Percentiles rank a stretch among this genome's conserved stretches.
These are phyloP conservation scores for Lapara coniferarum DNA, from an alignment of 2,888 invertebrate genomes.

Conservation along the genomic window DNA sequence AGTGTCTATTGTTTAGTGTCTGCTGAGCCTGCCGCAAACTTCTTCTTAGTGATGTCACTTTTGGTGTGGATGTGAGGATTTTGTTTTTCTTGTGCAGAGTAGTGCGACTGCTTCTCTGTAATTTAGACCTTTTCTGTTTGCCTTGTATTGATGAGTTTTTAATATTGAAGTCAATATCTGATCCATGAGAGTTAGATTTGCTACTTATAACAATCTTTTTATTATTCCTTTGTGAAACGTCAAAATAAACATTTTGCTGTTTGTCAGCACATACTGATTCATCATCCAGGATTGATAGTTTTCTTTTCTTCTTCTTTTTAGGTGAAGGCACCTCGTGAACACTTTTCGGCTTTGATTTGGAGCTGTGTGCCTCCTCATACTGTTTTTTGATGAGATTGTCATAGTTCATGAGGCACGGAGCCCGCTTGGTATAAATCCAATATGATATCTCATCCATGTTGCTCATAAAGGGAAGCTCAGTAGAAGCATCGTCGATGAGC, in stretches of 20 bases:
- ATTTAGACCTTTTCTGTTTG: slow-evolving; percentile 58
- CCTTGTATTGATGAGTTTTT: slow-evolving; percentile 58
- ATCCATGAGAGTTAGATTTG: slow-evolving; percentile 59
- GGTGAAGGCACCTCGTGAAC: slow-evolving; percentile 52
- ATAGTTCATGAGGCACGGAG: slow-evolving; percentile 75
- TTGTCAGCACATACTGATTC: slow-evolving; percentile 59
- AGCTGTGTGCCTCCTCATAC: slow-evolving; percentile 55
- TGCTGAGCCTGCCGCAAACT: slow-evolving; percentile 64
- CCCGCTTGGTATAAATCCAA: slow-evolving; percentile 75
- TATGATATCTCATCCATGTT: slow-evolving; percentile 78
- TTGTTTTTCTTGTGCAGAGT: slow-evolving; percentile 62
- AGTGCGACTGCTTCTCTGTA: slow-evolving; percentile 52
- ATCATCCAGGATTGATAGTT: slow-evolving; percentile 63
- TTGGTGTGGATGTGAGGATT: slow-evolving; percentile 69
- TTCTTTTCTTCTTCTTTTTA: slow-evolving; percentile 67
- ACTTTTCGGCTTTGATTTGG: slow-evolving; percentile 55
- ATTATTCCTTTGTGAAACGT: slow-evolving; percentile 54
- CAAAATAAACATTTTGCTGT: slow-evolving; percentile 67
- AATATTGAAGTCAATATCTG: slow-evolving; percentile 70
- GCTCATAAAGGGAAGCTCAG: slow-evolving; percentile 68
- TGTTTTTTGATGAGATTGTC: slow-evolving; percentile 63
- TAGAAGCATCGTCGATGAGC: slow-evolving; percentile 28
- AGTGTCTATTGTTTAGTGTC: slow-evolving; percentile 52
- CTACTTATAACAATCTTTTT: slow-evolving; percentile 50
- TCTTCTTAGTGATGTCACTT: slow-evolving; percentile 58